Base-by-base conservation (phyloP, 2,888 invertebrate species). In the Rhopalosiphum nymphaeae region DNA sequence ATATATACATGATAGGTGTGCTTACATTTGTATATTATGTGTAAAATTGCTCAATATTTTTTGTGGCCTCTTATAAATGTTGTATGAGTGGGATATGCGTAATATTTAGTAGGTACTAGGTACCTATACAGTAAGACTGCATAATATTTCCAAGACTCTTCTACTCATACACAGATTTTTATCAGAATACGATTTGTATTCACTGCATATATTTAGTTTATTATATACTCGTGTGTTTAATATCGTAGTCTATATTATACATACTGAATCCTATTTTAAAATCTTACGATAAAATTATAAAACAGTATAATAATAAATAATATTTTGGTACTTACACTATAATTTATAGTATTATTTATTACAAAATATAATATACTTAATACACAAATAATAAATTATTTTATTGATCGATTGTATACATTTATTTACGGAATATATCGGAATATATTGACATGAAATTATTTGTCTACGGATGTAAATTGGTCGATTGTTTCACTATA, bases 11-110 rank as follows among this genome's bases (percentile, higher is more conserved):
- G 67, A 67, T 86, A 91, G 85, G 91, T 36, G 86, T 91, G 91
- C 5, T 21, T 44, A 21, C 1, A 36, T 49, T 4, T 91, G 36
- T 78, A 4, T 46, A 49, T n/a, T 78, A 91, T 49, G 87, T 13
- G n/a, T 42, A 57, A 56, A 56, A 44, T 85, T 91, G 29, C 91
- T 85, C 84, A 91, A 91, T 85, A 25, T 85, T 91, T 85, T 7
- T 56, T 29, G 29, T 56, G 29, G 5, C 13, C 21, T 90, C 44
- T 67, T 10, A 42, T 3, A 46, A 78, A 78, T 78, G 78, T 21
- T 78, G 36, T 29, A 11, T n/a, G 91, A 85, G 56, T 91, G 85
- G 91, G 91, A 91, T 11, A 84, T 90, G 89, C 44, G 46, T 53
- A 11, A 16, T 57, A 89, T 44, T 9, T 16, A 44, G 16, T 53